Evolutionary conservation across 2,888 invertebrate species (phyloP).

Genomic region (Coenonympha arcania): DNA sequence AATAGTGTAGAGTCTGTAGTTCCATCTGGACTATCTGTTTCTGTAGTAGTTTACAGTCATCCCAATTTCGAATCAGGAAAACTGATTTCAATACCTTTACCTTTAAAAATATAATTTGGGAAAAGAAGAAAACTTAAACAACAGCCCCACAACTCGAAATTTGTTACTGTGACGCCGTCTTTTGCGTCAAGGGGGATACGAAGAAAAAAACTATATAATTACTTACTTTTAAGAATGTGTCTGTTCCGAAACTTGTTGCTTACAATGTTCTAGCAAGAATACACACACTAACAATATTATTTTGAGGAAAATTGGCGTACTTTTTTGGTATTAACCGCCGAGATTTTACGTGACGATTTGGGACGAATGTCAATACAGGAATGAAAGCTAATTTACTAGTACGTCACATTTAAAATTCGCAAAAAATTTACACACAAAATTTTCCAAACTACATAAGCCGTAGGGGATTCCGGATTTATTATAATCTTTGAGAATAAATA

Average conservation of each 20-base stretch:
- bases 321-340: constrained; percentile 2
- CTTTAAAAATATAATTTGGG: too few relatives aligned
- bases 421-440: constrained; percentile 11
- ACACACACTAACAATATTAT: neutral
- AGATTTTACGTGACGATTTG: constrained; percentile 15
- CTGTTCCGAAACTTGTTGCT: constrained; percentile 11
- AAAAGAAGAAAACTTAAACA: too few relatives aligned
- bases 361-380: constrained; percentile 1
- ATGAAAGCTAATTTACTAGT: constrained; percentile 1
- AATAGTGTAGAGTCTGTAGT: too few relatives aligned
- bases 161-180: constrained; percentile 28
- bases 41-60: too few relatives aligned
- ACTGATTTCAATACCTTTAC: too few relatives aligned
- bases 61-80: too few relatives aligned
- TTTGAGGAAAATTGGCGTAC: neutral
- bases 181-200: neutral
- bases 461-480: constrained; percentile 15
- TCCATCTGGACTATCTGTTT: too few relatives aligned
- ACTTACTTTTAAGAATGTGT: constrained; percentile 14
- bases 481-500: constrained; percentile 14
- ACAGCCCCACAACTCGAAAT: constrained; percentile 2
- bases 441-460: constrained; percentile 1
- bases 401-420: constrained; percentile 5
- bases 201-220: neutral
- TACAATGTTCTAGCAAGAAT: constrained; percentile 4